These are phyloP conservation scores for Hesperophylax magnus DNA, from an alignment of 1,140 invertebrate genomes.

Conservation along the genomic window DNA sequence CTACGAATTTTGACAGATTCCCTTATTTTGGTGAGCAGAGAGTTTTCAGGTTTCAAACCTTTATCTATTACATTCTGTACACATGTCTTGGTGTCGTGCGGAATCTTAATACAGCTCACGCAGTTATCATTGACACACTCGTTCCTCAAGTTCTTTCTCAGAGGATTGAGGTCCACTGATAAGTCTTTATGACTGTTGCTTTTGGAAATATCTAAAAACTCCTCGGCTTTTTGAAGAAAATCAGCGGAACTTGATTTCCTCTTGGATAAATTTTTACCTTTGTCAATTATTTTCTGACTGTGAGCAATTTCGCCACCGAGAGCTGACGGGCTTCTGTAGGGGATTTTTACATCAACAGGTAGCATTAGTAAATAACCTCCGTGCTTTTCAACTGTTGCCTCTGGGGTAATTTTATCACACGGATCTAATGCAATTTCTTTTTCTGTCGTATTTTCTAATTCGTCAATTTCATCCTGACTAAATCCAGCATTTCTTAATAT, in stretches of 20 bases:
- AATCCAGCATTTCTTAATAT: constrained; percentile 73
- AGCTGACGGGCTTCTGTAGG: too few relatives aligned
- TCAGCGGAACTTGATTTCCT: constrained; percentile 68
- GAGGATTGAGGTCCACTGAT: constrained; percentile 64
- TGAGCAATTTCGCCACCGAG: too few relatives aligned
- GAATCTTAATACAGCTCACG: constrained; percentile 21
- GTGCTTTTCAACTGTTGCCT: constrained; percentile 57
- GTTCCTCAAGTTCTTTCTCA: constrained; percentile 62
- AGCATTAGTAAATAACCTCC: constrained; percentile 67
- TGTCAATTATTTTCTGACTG: background rate
- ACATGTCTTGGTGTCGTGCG: background rate
- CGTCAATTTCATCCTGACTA: constrained; percentile 70
- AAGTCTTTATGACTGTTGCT: constrained; percentile 59
- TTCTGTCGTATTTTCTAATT: constrained; percentile 68
- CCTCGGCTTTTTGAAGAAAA: constrained; percentile 66
- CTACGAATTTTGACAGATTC: constrained; percentile 78
- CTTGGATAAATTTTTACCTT: constrained; percentile 44
- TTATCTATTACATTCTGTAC: constrained; percentile 47
- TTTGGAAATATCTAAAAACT: constrained; percentile 62
- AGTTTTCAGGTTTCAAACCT: constrained; percentile 62
- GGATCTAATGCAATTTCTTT: constrained; percentile 63
- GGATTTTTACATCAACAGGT: constrained; percentile 59
- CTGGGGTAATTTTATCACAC: background rate
- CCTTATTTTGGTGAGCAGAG: constrained; percentile 65
- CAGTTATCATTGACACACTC: constrained; percentile 63